phyloP scores from a whole-genome alignment of 2,113 vertebrate species.

The Pontoporia blainvillei region DNA sequence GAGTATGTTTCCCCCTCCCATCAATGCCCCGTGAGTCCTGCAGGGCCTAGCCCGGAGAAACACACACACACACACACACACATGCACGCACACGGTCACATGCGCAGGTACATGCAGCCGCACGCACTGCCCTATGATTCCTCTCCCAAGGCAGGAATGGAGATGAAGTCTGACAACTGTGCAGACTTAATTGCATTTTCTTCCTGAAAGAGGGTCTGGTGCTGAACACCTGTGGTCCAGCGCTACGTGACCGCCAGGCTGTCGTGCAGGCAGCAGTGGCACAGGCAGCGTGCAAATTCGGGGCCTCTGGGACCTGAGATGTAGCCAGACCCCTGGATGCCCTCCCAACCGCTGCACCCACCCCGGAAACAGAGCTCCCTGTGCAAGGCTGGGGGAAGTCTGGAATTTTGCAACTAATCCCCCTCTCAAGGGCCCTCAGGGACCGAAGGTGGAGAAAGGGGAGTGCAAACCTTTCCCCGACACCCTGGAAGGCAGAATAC shows the following conservation, averaged over 20 bases:
- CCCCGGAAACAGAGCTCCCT: neutral
- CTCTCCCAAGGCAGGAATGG: slow-evolving; percentile 57
- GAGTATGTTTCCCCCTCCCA: neutral
- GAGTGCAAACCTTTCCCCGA: neutral
- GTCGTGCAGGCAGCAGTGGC: slow-evolving; percentile 47
- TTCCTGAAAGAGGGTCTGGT: slow-evolving; percentile 70
- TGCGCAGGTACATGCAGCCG: neutral
- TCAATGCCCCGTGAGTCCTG: neutral
- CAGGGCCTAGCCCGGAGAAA: slow-evolving; percentile 39
- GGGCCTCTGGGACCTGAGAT: slow-evolving; percentile 39
- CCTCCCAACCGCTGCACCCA: neutral
- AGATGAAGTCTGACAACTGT: slow-evolving; percentile 67
- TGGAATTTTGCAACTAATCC: slow-evolving; percentile 48
- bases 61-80: neutral
- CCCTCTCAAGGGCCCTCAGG: neutral
- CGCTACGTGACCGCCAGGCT: slow-evolving; percentile 81
- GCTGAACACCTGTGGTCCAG: slow-evolving; percentile 60
- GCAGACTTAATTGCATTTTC: slow-evolving; percentile 81
- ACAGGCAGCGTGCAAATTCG: neutral
- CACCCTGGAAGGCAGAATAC: neutral
- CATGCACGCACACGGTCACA: neutral
- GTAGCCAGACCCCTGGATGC: slow-evolving; percentile 61
- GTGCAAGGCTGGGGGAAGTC: neutral
- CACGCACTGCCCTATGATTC: slow-evolving; percentile 54
- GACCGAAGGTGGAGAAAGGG: neutral